phyloP scores from a whole-genome alignment of 2,797 vertebrate species.

The Eulemur rubriventer region DNA sequence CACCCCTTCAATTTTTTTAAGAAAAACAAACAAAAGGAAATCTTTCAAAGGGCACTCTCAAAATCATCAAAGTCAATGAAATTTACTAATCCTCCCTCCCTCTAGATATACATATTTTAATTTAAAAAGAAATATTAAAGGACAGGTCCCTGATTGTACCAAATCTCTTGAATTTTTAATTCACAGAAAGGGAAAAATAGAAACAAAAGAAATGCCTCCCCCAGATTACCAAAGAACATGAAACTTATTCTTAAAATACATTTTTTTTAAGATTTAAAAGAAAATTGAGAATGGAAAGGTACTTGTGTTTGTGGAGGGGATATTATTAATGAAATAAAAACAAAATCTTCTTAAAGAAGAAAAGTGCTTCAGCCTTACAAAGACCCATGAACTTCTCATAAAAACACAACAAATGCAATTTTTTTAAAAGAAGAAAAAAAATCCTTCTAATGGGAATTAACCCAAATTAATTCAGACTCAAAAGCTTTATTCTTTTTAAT shows the following conservation, averaged over 20 bases:
- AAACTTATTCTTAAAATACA: constrained; percentile 33
- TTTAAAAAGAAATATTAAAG: constrained; percentile 43
- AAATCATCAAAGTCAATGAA: constrained; percentile 22
- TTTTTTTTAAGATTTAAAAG: constrained; percentile 7
- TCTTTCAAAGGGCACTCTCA: not conserved
- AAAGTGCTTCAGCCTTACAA: constrained; percentile 10
- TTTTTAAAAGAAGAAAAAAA: constrained; percentile 31
- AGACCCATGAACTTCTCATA: not conserved
- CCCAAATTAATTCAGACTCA: not conserved
- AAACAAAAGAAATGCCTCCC: constrained; percentile 3
- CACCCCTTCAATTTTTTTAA: not conserved
- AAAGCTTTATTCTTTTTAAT: constrained; percentile 37
- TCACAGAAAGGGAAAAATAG: not conserved
- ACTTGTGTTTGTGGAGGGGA: not conserved
- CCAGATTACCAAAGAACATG: not conserved
- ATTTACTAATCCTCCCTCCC: not conserved
- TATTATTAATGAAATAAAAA: constrained; percentile 31
- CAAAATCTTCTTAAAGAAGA: not conserved
- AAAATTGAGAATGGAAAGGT: constrained; percentile 6
- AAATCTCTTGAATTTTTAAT: constrained; percentile 47
- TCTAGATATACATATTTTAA: constrained; percentile 3
- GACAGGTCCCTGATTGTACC: not conserved
- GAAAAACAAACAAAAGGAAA: not conserved
- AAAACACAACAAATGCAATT: constrained; percentile 17
- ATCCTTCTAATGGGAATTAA: not conserved